Base-by-base conservation (phyloP, 2,113 vertebrate species). In the Rallus limicola region DNA sequence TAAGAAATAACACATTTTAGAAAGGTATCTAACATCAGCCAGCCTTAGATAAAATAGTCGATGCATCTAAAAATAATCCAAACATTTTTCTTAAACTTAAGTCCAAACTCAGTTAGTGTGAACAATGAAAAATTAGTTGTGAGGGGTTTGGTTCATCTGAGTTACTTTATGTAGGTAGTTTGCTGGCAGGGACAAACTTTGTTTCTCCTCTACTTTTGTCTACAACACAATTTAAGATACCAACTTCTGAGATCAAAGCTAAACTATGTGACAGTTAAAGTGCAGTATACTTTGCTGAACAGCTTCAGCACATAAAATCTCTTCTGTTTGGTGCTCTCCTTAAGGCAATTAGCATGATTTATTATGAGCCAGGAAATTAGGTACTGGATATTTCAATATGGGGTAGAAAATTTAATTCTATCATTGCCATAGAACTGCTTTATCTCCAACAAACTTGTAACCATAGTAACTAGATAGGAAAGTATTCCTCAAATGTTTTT, bases 281-380 rank as follows among this genome's bases (percentile, higher is more conserved):
- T 75, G 69, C 12, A 63, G 25, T 40, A n/a, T 7, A 17, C 63
- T 85, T 62, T 71, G 58, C 28, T 78, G 76, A 93, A 72, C 62
- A 86, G 52, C 28, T 94, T 85, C 34, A 76, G 38, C 97, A 60
- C 24, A 26, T 3, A 36, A 76, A 68, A 72, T 75, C 65, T 94
- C 28, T 44, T 80, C 38, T 86, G 86, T 81, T 94, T 88, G 60
- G 68, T 91, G 92, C 74, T 42, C 92, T 80, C 58, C 93, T 92
- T 93, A n/a, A 92, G 93, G 93, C 97, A 93, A 95, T 97, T 95
- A 97, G 72, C 50, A 69, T 97, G 93, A 98, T 97, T 97, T 98
- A 97, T 97, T 94, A 92, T 34, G 76, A 97, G 95, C 94, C 88
- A 97, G 96, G 96, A 98, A 98, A 98, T 98, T 96, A 97, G 94